Percentiles rank a stretch among this genome's conserved stretches.
Evolutionary conservation across 2,888 invertebrate genomes (phyloP).

Genomic region (Cantharis rustica): DNA sequence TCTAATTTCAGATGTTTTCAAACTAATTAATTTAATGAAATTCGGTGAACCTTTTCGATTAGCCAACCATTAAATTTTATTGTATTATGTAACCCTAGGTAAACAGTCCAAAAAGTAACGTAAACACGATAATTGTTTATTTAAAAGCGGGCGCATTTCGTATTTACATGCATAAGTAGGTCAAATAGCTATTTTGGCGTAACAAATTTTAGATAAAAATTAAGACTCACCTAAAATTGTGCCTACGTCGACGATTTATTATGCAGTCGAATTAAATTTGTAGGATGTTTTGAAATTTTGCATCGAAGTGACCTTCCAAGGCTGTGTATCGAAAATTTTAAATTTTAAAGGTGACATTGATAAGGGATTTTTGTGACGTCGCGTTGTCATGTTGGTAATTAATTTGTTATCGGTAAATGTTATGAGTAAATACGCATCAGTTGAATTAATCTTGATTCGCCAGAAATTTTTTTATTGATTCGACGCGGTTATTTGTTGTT

Average conservation of each 20-base stretch:
- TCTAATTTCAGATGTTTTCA: background rate
- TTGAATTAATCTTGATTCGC: background rate
- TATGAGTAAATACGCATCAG: background rate
- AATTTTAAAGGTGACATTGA: slow-evolving; percentile 27
- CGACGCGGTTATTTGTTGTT: background rate
- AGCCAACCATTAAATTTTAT: background rate
- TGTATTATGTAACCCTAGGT: background rate
- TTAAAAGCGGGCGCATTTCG: background rate
- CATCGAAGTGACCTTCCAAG: slow-evolving; percentile 22
- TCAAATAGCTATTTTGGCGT: background rate
- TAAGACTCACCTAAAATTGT: background rate
- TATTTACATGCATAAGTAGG: background rate
- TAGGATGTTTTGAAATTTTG: slow-evolving; percentile 12
- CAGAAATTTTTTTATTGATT: background rate
- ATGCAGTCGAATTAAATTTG: slow-evolving; percentile 1
- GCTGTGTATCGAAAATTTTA: slow-evolving; percentile 17
- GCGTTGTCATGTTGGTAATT: background rate
- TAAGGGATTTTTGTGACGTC: slow-evolving; percentile 5
- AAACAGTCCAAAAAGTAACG: background rate
- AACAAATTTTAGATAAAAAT: background rate
- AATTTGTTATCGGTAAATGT: background rate
- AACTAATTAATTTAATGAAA: background rate
- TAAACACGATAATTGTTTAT: background rate
- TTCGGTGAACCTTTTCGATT: background rate
- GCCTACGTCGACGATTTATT: background rate